phyloP scores from a whole-genome alignment of 2,113 vertebrate genomes.

The Xenopus laevis region DNA sequence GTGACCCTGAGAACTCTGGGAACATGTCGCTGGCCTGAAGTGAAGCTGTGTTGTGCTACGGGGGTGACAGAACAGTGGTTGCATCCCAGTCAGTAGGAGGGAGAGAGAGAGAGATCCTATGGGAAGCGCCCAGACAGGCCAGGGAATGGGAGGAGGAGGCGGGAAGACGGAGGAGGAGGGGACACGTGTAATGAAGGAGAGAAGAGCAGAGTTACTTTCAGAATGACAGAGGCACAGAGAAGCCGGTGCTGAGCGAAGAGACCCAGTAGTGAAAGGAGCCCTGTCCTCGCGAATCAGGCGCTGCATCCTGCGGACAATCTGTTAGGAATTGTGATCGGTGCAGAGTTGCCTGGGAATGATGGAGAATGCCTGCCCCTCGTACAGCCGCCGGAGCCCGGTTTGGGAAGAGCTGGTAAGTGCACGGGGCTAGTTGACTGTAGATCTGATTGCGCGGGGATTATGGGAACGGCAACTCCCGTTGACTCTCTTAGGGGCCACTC shows the following conservation, averaged over 20 bases:
- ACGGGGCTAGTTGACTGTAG: neutral
- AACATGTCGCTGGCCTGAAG: no score
- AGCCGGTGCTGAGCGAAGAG: neutral
- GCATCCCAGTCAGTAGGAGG: no score
- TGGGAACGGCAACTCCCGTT: no score
- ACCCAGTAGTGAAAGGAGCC: neutral
- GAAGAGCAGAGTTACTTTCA: constrained; percentile 47
- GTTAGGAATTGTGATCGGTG: neutral
- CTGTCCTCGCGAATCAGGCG: neutral
- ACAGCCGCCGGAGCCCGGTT: constrained; percentile 73
- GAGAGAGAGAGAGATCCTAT: neutral
- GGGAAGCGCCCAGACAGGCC: constrained; percentile 16
- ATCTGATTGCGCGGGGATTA: no score
- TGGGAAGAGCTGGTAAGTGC: constrained; percentile 79
- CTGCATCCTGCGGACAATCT: no score
- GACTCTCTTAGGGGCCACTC: no score
- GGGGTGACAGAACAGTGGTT: no score
- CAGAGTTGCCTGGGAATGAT: constrained; percentile 57
- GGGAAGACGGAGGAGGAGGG: constrained; percentile 27
- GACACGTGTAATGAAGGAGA: neutral
- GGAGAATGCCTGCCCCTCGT: constrained; percentile 74
- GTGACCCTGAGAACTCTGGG: no score
- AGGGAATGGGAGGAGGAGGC: constrained; percentile 23
- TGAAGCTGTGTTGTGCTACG: no score
- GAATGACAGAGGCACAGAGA: neutral